These are phyloP conservation scores for Drosophila micromelanica DNA, from an alignment of 1,140 invertebrate species.

Conservation along the genomic window DNA sequence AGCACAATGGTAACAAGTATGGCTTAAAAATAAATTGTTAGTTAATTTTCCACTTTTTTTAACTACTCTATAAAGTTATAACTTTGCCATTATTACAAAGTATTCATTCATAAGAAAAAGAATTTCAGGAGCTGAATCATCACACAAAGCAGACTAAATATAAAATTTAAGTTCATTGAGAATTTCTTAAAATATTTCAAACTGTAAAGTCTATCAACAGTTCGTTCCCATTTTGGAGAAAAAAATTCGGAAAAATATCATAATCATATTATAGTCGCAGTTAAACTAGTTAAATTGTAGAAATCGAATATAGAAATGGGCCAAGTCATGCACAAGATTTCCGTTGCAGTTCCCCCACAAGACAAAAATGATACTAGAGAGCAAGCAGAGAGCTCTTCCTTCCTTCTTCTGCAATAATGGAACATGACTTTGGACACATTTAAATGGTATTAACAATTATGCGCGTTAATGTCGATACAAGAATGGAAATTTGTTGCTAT, in stretches of 20 bases:
- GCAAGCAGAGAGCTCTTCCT: constrained; percentile 5
- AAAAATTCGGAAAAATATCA: constrained; percentile 20
- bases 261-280: constrained; percentile 54
- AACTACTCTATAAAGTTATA: too few relatives aligned
- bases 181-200: constrained; percentile 36
- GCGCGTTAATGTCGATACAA: constrained; percentile 56
- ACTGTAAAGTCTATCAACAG: constrained; percentile 52
- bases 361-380: too few relatives aligned
- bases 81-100: background rate
- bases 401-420: constrained; percentile 41
- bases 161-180: constrained; percentile 27
- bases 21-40: too few relatives aligned
- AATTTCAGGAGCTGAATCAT: constrained; percentile 22
- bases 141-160: constrained; percentile 11
- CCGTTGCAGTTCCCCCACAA: constrained; percentile 53
- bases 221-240: constrained; percentile 55
- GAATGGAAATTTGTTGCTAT: constrained; percentile 75
- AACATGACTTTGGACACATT: constrained; percentile 72
- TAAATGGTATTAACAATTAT: constrained; percentile 81
- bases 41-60: too few relatives aligned
- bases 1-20: too few relatives aligned
- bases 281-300: constrained; percentile 35
- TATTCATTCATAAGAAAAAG: constrained; percentile 25
- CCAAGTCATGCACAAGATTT: constrained; percentile 59
- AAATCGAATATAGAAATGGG: constrained; percentile 50